Base-by-base conservation (phyloP, 2,888 invertebrate genomes). In the Drosophila kambysellisi region DNA sequence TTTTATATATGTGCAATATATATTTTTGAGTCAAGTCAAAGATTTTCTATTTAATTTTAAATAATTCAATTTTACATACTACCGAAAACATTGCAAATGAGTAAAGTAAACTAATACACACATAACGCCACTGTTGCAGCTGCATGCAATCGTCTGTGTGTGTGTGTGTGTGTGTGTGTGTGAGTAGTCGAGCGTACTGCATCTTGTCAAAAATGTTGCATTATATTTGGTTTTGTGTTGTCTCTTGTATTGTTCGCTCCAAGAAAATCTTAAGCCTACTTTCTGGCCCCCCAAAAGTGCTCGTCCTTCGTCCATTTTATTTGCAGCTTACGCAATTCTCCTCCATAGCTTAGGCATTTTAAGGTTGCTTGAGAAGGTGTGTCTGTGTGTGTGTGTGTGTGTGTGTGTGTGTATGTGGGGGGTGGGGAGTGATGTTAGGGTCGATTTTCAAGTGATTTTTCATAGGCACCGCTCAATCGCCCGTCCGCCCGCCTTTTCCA, bases 21-120 rank as follows among this genome's bases (percentile, higher is more conserved):
- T 81, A 70, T 71, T 68, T 86, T 78, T 74, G 80, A 78, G 82
- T 60, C 82, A 81, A 84, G 87, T 83, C 82, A 85, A 87, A 87
- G 89, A 88, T 80, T 88, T 89, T 89, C 80, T 89, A 88, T 88
- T 89, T 89, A 82, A 88, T 88, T 89, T 88, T 88, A 88, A 88
- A 88, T 88, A 88, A 88, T 88, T 88, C 88, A 88, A 88, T 88
- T 88, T 88, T 89, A 88, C 88, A 89, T 89, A 88, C 83, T 88
- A 77, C 85, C 89, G 80, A 87, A 87, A 89, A 89, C 88, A 82
- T 75, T 74, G 82, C 83, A 88, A 87, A 87, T 87, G 89, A 87
- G 89, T 83, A 85, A 82, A 89, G 85, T 72, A 87, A 87, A 83
- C 83, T 62, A 70, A 65, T 59, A 74, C 75, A 63, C 54, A 81